Base-by-base conservation (phyloP, 2,797 vertebrate species). In the Rhinatrema bivittatum region DNA sequence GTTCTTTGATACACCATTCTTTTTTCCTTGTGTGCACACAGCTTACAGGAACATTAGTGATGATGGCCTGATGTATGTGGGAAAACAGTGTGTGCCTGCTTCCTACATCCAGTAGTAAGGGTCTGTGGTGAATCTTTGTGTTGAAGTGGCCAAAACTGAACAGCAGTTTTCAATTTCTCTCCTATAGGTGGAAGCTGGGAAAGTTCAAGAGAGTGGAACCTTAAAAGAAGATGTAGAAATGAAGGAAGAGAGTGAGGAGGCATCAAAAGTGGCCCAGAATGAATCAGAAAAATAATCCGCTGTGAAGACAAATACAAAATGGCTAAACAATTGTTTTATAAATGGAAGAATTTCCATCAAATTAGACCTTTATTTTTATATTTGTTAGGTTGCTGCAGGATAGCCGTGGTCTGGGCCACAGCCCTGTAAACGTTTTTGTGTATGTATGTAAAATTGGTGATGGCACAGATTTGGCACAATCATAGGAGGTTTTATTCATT, bases 311-410 rank as follows among this genome's bases (percentile, higher is more conserved):
- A 76, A 82, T 65, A 76, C 77, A 14, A 81, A 77, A 73, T 52
- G 48, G 4, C n/a, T 25, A 29, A 42, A 45, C n/a, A n/a, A n/a
- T n/a, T n/a, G 63, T 82, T 84, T 82, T 82, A 74, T 82, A 81
- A 81, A 73, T 61, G 50, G 74, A 78, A 70, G 70, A 79, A 64
- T 79, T 81, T 79, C 71, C 74, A 77, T 76, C 75, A 74, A 79
- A 74, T 78, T 78, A 82, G 67, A 81, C 79, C 76, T 84, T 81
- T 84, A 84, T 84, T 84, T 82, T 84, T 84, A 70, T 82, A 82
- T 69, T 68, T 74, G 67, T 42, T 70, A 72, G 53, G 57, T 72
- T 70, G 70, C 53, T 79, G 74, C 66, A 57, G 55, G 48, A 55
- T 42, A 62, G 56, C 52, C 60, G 56, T 62, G 51, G 49, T 64